Evolutionary conservation across 2,888 invertebrate species (phyloP), one percentile per base, ranked within the genome.

Genomic region (Dascillus cervinus): DNA sequence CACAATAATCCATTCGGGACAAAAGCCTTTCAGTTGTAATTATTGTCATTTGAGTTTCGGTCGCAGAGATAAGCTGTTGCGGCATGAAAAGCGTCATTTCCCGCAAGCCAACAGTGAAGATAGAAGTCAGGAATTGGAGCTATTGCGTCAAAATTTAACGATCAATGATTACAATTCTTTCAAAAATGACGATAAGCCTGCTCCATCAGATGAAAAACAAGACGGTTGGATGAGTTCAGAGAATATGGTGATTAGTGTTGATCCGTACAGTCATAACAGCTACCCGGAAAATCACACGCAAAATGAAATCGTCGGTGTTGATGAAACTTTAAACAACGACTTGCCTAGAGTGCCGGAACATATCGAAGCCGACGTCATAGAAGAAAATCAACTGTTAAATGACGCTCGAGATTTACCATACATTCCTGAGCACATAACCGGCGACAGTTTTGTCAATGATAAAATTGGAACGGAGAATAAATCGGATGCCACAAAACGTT

Each of bases 41-140:
- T 78, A 75, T 54, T 82, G 82, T 46, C 71, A 76, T 2, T 63
- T 78, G 34, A 72, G 77, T 14, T 82, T 82, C 63, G 73, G 75
- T 1, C 67, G 82, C 26, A 70, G 76, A 52, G 82, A 82, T 56
- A 82, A 82, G 60, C 63, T 82, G 8, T 52, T 74, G 23, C 71
- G 79, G 39, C 82, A 82, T 60, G 76, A 79, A 56, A 70, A 75
- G 32, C 65, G 71, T 29, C 82, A 82, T 62, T 70, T 70, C 11
- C 67, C 69, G 2, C 53, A 55, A 37, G 49, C 53, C 29, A 56
- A 55, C 31, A 36, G 46, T n/a, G 53, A 56, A 34, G 60, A 60
- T 30, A 56, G 54, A 31, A 50, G 52, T 3, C 52, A 55, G 13
- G 61, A 62, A 33, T 39, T 61, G 37, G 55, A 55, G 38, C 43